These are phyloP conservation scores for Cariama cristata DNA, from an alignment of 2,113 vertebrate species.

Conservation along the genomic window DNA sequence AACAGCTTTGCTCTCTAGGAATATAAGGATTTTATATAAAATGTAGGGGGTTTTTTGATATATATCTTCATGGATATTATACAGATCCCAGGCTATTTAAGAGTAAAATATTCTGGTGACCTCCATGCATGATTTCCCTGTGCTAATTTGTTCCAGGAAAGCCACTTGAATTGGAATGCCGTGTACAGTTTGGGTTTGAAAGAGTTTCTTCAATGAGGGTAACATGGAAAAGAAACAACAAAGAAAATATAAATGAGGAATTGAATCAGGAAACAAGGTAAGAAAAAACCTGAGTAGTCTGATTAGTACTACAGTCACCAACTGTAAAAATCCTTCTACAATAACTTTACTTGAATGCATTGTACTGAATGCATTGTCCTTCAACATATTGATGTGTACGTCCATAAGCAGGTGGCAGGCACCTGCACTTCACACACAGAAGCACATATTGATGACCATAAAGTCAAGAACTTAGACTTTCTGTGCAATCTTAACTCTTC, in stretches of 20 bases:
- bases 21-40: background rate
- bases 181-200: constrained; percentile 80
- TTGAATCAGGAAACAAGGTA: constrained; percentile 52
- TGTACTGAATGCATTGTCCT: background rate
- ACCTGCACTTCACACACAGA: background rate
- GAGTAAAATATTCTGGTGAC: background rate
- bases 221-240: constrained; percentile 73
- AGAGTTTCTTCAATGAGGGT: constrained; percentile 16
- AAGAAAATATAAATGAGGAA: constrained; percentile 35
- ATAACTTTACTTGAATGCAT: background rate
- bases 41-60: background rate
- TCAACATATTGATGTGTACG: background rate
- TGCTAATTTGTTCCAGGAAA: constrained; percentile 71
- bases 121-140: background rate
- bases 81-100: background rate
- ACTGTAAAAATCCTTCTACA: background rate
- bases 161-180: constrained; percentile 77
- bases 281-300: background rate
- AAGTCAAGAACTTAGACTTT: background rate
- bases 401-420: background rate
- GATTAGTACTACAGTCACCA: background rate
- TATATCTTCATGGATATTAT: background rate
- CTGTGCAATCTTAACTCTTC: background rate
- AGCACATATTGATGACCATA: background rate
- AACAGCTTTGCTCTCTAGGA: background rate